These are phyloP conservation scores for Cosmopolites sordidus DNA, from an alignment of 2,888 invertebrate species.

Conservation along the genomic window DNA sequence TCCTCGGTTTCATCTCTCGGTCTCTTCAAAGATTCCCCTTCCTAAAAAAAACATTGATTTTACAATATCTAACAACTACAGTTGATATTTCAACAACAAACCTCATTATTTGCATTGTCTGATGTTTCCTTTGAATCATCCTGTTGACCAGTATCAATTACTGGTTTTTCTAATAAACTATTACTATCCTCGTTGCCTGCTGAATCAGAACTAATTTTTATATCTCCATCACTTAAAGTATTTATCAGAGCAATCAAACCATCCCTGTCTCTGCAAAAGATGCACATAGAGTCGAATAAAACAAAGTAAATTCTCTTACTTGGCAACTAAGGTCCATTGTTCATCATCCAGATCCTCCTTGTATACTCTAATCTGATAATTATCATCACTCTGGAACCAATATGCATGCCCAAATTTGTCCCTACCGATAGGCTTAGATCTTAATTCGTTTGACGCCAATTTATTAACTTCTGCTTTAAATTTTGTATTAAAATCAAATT, in stretches of 20 bases:
- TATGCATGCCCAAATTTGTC: conserved; percentile 89
- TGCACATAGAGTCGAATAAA: conserved; percentile 5
- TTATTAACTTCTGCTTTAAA: conserved; percentile 87
- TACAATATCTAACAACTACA: too few relatives aligned
- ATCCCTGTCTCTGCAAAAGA: conserved; percentile 53
- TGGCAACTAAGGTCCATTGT: conserved; percentile 89
- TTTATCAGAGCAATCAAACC: conserved; percentile 76
- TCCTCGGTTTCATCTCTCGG: conserved; percentile 28
- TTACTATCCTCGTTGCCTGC: conserved; percentile 63
- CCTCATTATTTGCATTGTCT: conserved; percentile 25
- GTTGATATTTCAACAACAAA: neutral
- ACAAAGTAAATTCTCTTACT: conserved; percentile 49
- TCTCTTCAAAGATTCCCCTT: conserved; percentile 19
- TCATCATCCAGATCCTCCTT: conserved; percentile 96
- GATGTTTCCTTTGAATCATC: conserved; percentile 45
- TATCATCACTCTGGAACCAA: conserved; percentile 88
- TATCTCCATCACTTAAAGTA: conserved; percentile 68
- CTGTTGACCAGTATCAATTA: conserved; percentile 54
- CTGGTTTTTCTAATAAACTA: conserved; percentile 54
- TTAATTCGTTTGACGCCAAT: conserved; percentile 71
- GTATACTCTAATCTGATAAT: conserved; percentile 86
- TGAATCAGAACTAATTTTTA: conserved; percentile 56
- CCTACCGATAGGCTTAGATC: conserved; percentile 84
- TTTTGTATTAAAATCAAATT: conserved; percentile 90
- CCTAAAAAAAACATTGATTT: neutral